Evolutionary conservation across 2,797 vertebrate species (phyloP).

Genomic region (Acipenser ruthenus): DNA sequence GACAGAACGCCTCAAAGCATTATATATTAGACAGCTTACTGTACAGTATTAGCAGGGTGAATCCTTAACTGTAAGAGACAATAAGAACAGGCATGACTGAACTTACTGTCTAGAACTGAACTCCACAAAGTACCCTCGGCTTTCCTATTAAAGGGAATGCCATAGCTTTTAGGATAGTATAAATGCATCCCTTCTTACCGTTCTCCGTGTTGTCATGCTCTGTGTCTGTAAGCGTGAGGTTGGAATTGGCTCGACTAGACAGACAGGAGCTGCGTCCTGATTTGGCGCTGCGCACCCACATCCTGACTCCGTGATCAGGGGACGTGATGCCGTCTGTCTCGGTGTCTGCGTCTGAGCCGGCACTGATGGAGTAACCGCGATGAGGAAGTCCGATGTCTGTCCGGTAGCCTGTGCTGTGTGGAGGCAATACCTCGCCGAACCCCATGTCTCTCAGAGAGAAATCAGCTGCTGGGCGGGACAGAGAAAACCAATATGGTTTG

Average conservation of each 20-base stretch:
- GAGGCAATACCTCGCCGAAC: constrained; percentile 74
- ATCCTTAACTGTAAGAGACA: too few relatives aligned
- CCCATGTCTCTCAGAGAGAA: constrained; percentile 86
- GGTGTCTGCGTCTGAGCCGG: constrained; percentile 82
- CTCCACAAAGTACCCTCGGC: too few relatives aligned
- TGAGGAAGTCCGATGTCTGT: constrained; percentile 79
- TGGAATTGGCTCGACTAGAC: constrained; percentile 94
- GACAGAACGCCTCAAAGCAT: too few relatives aligned
- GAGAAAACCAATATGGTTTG: too few relatives aligned
- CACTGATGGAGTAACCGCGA: constrained; percentile 81
- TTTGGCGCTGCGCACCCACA: constrained; percentile 88
- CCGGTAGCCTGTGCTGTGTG: constrained; percentile 77
- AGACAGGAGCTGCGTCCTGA: constrained; percentile 93
- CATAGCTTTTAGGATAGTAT: neutral
- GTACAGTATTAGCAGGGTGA: too few relatives aligned
- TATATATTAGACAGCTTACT: too few relatives aligned
- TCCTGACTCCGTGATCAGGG: constrained; percentile 78
- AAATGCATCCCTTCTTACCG: constrained; percentile 52
- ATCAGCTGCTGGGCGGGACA: constrained; percentile 61
- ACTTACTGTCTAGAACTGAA: too few relatives aligned
- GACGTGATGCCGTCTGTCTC: constrained; percentile 87
- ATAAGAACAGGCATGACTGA: too few relatives aligned
- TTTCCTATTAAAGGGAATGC: neutral
- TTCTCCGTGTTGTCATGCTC: constrained; percentile 95
- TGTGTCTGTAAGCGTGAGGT: constrained; percentile 92